Evolutionary conservation across 2,113 vertebrate species (phyloP), one percentile per base, ranked within the genome.

Genomic region (Poeciliopsis retropinna): DNA sequence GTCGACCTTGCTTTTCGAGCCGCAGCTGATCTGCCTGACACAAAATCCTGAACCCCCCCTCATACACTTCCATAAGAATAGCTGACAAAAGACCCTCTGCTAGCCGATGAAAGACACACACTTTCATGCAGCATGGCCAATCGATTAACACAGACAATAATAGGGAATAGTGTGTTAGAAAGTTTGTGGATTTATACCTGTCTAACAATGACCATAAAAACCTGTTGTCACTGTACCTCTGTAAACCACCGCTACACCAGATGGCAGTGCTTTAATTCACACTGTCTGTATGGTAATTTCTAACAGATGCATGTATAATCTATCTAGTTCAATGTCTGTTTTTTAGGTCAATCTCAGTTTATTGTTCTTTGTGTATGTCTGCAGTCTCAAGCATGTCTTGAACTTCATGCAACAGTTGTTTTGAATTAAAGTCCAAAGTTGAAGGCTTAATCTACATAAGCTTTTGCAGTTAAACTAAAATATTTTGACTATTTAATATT

Each of bases 201-300:
- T 79, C 51, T 81, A 60, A 88, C 84, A 88, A 86, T 88, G 73
- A 90, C 74, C 87, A 82, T 89, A 89, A 87, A 87, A 74, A 65
- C 85, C 73, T 80, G 73, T 82, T 79, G 71, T 78, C 83, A 92
- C 89, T 91, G 91, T 91, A 92, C 87, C 67, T 72, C 75, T 5
- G 67, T 75, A 64, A 71, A 44, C 67, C 60, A 76, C 82, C 64
- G 76, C 51, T 3, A n/a, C 61, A 81, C 81, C 92, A 93, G 91
- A 93, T 92, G 92, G 92, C 84, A 64, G 77, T 70, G 44, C 68
- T 84, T 85, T 92, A 84, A 90, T 85, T 90, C 85, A 78, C 84
- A 86, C 82, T 89, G 88, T 92, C 75, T 90, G 25, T 83, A 92
- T 92, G 89, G 76, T 91, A 89, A 93, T 92, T 88, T 90, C 68